Conservation (phyloP, 2,797 vertebrate genomes). For the Coendou prehensilis region DNA sequence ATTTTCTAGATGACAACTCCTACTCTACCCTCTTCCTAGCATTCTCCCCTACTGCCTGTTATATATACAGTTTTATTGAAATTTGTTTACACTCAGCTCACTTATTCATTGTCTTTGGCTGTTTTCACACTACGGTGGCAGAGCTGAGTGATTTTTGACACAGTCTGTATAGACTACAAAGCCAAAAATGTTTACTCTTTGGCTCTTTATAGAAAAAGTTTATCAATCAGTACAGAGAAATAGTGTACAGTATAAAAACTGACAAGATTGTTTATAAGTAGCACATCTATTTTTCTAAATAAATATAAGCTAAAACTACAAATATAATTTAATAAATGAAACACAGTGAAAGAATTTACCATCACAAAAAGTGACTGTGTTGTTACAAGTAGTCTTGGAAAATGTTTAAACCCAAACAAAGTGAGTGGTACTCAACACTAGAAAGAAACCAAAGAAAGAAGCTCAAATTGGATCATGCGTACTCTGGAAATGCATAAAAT, state of each 20-base stretch:
- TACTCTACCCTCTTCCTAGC: neutral
- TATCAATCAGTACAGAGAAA: neutral
- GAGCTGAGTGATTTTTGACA: neutral
- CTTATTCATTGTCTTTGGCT: neutral
- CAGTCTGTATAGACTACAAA: neutral
- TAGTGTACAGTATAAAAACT: neutral
- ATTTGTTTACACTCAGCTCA: neutral
- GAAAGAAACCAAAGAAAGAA: neutral
- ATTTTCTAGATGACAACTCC: neutral
- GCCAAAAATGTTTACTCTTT: neutral
- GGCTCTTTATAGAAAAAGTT: neutral
- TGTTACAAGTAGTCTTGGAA: neutral
- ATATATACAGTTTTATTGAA: constrained; percentile 15
- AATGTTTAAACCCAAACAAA: neutral
- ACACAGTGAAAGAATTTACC: neutral
- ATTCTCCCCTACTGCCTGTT: neutral
- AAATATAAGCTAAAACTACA: neutral
- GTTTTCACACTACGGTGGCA: neutral
- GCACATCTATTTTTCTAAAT: neutral
- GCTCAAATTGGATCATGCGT: neutral
- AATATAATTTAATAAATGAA: neutral
- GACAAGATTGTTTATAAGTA: neutral
- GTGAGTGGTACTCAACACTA: neutral
- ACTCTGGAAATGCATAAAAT: neutral
- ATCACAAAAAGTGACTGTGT: neutral